Evolutionary conservation across 1,140 invertebrate species (phyloP), one percentile per base, ranked within the genome.

Genomic region (Drosophila athabasca): DNA sequence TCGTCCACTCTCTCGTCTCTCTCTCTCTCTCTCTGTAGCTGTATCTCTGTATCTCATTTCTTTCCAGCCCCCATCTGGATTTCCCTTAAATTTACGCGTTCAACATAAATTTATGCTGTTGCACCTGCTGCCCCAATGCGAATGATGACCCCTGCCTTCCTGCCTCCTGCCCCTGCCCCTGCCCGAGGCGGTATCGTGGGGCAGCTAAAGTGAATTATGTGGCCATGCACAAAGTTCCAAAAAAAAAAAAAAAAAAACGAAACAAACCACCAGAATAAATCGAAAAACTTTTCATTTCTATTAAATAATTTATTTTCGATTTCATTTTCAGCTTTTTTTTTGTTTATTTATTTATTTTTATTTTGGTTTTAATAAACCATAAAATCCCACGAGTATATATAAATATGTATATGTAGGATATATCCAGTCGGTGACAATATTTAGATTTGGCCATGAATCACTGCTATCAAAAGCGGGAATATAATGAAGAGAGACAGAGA

Each of bases 221-320:
- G 77, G 77, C 81, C 65, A 68, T 83, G 70, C 52, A 61, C 70
- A 48, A 64, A 72, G 51, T 69, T 73, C 66, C 53, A n/a, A n/a
- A n/a, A n/a, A n/a, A n/a, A n/a, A n/a, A n/a, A n/a, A n/a, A n/a
- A 19, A 19, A 19, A 19, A 19, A 0, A 19, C 17, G 17, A 19
- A 58, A 70, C 62, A 76, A 84, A 79, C 80, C 66, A 79, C 62
- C 61, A 76, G 77, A 87, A 84, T 85, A 85, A 85, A 85, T 85
- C 81, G 81, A 85, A 85, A 85, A 85, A 85, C 82, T 85, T 85
- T 84, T 84, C 59, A 81, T 85, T 81, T 74, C 64, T 82, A 85
- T 84, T 85, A 87, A 85, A 85, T 81, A 81, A 87, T 81, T 81
- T 85, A 85, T 87, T 77, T 84, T 87, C 67, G 59, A 77, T 87